These are phyloP conservation scores for Brachyalestes nurse DNA, from an alignment of 2,797 vertebrate species.

Conservation along the genomic window DNA sequence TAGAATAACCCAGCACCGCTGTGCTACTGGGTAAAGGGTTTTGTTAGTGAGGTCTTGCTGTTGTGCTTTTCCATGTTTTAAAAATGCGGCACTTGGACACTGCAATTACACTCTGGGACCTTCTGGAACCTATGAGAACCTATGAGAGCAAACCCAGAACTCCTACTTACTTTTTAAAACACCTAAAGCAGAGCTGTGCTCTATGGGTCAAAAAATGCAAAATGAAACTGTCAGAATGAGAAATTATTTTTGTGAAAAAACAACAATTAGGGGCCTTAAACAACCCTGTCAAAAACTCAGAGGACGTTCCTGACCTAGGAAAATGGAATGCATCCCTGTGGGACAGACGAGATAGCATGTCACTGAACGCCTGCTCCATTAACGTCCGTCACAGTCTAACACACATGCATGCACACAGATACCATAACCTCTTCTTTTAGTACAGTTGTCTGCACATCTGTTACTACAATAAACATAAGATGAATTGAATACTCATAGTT, in stretches of 20 bases:
- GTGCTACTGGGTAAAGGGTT: too few species aligned
- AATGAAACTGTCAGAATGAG: background rate
- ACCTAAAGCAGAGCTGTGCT: conserved; percentile 8
- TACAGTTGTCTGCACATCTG: conserved; percentile 4
- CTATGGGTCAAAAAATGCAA: background rate
- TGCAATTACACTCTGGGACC: background rate
- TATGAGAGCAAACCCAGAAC: background rate
- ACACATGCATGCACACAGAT: background rate
- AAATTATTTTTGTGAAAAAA: conserved; percentile 21
- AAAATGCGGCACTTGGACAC: too few species aligned
- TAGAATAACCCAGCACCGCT: background rate
- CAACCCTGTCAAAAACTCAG: conserved; percentile 39
- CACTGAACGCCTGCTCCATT: conserved; percentile 35
- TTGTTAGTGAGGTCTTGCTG: background rate
- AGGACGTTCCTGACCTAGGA: conserved; percentile 33
- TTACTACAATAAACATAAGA: conserved; percentile 16
- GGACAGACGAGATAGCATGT: conserved; percentile 31
- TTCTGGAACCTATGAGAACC: background rate
- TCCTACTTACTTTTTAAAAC: background rate
- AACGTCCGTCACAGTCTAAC: conserved; percentile 44
- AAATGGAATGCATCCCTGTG: conserved; percentile 41
- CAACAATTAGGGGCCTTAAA: conserved; percentile 19
- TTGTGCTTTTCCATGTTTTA: background rate
- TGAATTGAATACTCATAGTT: conserved; percentile 4
- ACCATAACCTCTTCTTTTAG: background rate